A percentile compares a stretch with the other conserved stretches of the same genome.
phyloP scores from a whole-genome alignment of 2,113 vertebrate genomes.

The Chelonoidis abingdonii region DNA sequence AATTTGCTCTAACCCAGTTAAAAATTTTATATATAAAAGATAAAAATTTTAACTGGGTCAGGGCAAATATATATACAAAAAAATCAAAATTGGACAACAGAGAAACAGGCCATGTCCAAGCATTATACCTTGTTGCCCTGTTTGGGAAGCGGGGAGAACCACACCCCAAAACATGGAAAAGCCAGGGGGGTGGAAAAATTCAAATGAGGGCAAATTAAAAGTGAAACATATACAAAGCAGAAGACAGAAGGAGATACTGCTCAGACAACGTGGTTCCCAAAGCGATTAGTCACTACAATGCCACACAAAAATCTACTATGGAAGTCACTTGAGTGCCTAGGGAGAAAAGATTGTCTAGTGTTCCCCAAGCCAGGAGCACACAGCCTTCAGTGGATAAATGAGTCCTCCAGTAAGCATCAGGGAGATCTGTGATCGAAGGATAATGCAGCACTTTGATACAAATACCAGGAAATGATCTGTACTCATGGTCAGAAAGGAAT shows the following conservation, averaged over 20 bases:
- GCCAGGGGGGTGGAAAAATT: neutral
- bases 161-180: neutral
- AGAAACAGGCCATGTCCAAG: neutral
- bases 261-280: neutral
- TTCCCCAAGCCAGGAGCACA: neutral
- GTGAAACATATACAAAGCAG: slow-evolving; percentile 10
- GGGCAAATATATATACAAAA: too few relatives aligned
- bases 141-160: neutral
- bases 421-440: neutral
- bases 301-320: neutral
- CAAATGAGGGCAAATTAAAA: neutral
- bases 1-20: neutral
- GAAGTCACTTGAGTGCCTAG: neutral
- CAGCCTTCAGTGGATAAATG: neutral
- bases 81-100: neutral
- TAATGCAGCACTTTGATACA: neutral
- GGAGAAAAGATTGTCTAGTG: slow-evolving; percentile 3
- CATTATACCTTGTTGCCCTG: neutral
- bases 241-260: neutral
- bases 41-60: too few relatives aligned
- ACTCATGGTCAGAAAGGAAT: neutral
- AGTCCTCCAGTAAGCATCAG: neutral
- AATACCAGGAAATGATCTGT: neutral
- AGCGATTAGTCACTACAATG: slow-evolving; percentile 17
- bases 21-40: too few relatives aligned